A percentile compares a stretch with the other conserved stretches of the same genome.
These are phyloP conservation scores for Parapristionchus giblindavisi DNA, from an alignment of 2,888 invertebrate genomes.

Conservation along the genomic window DNA sequence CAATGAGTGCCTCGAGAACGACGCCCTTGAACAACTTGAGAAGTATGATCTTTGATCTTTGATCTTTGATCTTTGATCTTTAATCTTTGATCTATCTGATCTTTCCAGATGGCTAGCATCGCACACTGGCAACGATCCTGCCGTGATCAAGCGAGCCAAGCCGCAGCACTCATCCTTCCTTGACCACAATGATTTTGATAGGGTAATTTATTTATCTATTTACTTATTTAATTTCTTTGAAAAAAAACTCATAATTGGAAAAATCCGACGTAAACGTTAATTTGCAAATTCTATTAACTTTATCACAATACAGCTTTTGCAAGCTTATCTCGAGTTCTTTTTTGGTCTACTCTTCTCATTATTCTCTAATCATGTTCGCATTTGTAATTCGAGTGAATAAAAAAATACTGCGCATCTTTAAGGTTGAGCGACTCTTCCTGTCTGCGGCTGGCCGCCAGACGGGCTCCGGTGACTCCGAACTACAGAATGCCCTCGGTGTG, in stretches of 20 bases:
- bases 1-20: constrained; percentile 91
- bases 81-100: not conserved
- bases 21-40: constrained; percentile 83
- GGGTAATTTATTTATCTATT: constrained; percentile 20
- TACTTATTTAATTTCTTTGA: constrained; percentile 2
- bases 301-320: too few relatives aligned
- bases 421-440: constrained; percentile 62
- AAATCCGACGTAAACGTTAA: too few relatives aligned
- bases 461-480: constrained; percentile 55
- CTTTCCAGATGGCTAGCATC: constrained; percentile 14
- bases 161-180: constrained; percentile 49
- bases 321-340: too few relatives aligned
- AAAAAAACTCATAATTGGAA: not conserved
- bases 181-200: constrained; percentile 47
- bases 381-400: too few relatives aligned
- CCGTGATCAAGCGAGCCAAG: constrained; percentile 4
- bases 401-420: not conserved
- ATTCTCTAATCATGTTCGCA: too few relatives aligned
- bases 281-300: too few relatives aligned
- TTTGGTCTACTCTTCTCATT: too few relatives aligned
- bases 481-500: constrained; percentile 77
- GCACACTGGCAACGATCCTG: constrained; percentile 16
- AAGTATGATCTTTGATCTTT: constrained; percentile 68
- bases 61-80: not conserved
- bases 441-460: constrained; percentile 53